These are phyloP conservation scores for Python bivittatus DNA, from an alignment of 2,113 vertebrate genomes.

Conservation along the genomic window DNA sequence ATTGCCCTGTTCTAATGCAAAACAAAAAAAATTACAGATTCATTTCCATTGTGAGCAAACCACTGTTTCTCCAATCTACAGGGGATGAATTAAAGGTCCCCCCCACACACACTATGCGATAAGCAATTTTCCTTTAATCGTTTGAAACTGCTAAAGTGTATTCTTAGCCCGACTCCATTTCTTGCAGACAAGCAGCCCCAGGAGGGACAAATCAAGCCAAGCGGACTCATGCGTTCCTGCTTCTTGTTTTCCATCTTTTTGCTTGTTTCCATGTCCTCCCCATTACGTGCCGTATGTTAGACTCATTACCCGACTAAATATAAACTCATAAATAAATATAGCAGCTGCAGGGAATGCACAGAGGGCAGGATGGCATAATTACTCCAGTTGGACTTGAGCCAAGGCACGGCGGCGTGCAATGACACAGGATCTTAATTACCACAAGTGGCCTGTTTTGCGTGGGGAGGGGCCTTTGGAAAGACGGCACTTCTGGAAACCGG, in stretches of 20 bases:
- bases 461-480: background rate
- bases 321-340: conserved; percentile 27
- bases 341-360: accelerated
- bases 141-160: conserved; percentile 57
- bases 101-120: conserved; percentile 61
- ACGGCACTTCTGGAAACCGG: background rate
- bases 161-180: conserved; percentile 43
- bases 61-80: conserved; percentile 27
- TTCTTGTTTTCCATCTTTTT: background rate
- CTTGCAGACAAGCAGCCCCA: conserved; percentile 7
- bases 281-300: conserved; percentile 27
- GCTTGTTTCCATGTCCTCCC: background rate
- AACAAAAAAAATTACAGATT: background rate
- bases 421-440: conserved; percentile 17
- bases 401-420: background rate
- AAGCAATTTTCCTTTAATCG: conserved; percentile 74
- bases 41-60: conserved; percentile 41
- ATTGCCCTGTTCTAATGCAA: background rate
- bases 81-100: conserved; percentile 71
- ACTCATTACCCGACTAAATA: conserved; percentile 36
- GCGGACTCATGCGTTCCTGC: conserved; percentile 1
- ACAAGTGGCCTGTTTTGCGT: background rate
- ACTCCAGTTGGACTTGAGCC: background rate
- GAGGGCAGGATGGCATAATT: background rate
- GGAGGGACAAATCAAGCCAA: background rate